Evolutionary conservation across 2,113 vertebrate genomes (phyloP).

Genomic region (Bubalus kerabau): DNA sequence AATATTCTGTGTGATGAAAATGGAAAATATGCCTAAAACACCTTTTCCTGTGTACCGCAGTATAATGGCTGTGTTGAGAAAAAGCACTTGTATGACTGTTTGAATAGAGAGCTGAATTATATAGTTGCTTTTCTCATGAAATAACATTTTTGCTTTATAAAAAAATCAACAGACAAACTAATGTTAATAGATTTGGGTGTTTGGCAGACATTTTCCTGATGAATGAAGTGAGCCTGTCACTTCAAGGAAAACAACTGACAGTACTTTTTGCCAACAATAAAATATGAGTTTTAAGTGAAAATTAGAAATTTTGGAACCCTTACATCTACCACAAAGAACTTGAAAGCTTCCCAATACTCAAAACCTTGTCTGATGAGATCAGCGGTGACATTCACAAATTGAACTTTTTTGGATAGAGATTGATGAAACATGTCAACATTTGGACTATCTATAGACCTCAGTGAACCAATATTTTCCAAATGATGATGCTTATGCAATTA

Average conservation of each 20-base stretch:
- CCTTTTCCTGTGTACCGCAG: background rate
- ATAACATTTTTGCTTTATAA: constrained; percentile 32
- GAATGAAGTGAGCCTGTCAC: background rate
- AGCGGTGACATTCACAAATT: background rate
- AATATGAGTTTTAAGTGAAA: constrained; percentile 23
- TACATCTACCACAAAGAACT: background rate
- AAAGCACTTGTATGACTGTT: background rate
- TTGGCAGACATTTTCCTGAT: constrained; percentile 41
- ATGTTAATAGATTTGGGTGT: constrained; percentile 8
- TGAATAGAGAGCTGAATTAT: background rate
- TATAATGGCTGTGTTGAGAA: background rate
- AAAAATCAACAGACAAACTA: background rate
- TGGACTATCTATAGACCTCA: background rate
- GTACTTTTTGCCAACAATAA: constrained; percentile 3
- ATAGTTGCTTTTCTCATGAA: background rate
- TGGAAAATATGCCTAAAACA: background rate
- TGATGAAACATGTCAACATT: constrained; percentile 12
- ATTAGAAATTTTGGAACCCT: background rate
- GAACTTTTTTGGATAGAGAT: background rate
- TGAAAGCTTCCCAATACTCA: background rate
- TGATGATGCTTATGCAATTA: background rate
- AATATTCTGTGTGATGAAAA: background rate
- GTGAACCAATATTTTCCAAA: constrained; percentile 11
- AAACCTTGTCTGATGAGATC: background rate
- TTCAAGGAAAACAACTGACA: constrained; percentile 30